These are phyloP conservation scores for Procambarus virginalis DNA, from an alignment of 1,140 invertebrate species.

Conservation along the genomic window DNA sequence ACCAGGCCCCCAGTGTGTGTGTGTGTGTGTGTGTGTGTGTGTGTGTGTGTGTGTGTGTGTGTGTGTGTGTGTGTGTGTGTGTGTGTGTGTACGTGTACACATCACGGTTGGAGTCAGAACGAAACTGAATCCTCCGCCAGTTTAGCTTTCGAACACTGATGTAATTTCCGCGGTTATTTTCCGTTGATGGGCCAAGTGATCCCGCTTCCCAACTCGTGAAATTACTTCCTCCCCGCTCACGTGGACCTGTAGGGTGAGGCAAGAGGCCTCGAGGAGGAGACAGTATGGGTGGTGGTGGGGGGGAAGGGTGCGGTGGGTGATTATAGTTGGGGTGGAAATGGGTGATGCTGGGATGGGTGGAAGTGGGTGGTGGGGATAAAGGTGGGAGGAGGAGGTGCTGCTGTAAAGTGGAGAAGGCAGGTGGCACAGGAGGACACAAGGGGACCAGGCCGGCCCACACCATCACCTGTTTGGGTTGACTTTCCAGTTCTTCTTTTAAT, in stretches of 20 bases:
- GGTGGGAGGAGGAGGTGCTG: neutral
- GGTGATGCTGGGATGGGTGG: neutral
- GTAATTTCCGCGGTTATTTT: conserved; percentile 53
- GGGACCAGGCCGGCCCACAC: no score
- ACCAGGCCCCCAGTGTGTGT: no score
- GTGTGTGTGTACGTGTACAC: neutral
- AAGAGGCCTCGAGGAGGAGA: neutral
- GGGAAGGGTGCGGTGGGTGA: neutral
- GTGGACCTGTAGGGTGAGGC: neutral
- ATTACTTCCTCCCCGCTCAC: conserved; percentile 46
- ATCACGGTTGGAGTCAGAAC: neutral
- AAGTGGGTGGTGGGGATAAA: neutral
- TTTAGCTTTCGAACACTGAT: conserved; percentile 42
- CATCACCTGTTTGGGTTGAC: no score
- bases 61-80: no score
- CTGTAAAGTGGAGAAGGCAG: neutral
- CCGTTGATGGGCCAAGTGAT: conserved; percentile 50
- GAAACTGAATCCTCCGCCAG: conserved; percentile 15
- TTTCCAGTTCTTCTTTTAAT: no score
- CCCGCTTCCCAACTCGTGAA: conserved; percentile 50
- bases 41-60: no score
- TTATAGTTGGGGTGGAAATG: neutral
- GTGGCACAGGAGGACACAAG: no score
- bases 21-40: no score
- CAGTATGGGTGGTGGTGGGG: neutral